A percentile compares a stretch with the other conserved stretches of the same genome.
phyloP scores from a whole-genome alignment of 2,888 invertebrate genomes.

The Dicyrtomina minuta region DNA sequence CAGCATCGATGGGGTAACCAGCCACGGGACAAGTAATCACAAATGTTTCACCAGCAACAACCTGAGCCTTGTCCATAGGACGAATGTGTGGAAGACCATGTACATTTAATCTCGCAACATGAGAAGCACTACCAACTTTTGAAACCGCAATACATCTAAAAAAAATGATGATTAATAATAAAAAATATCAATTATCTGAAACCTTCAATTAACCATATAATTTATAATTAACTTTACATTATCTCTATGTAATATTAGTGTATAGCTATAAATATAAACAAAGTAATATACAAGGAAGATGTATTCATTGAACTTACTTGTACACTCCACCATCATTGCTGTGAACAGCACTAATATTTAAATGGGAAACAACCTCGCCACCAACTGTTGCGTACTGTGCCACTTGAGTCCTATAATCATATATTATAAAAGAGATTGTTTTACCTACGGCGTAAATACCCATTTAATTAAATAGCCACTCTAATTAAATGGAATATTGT shows the following conservation, averaged over 20 bases:
- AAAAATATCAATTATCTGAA: background rate
- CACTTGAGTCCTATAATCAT: slow-evolving; percentile 56
- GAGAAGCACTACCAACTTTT: slow-evolving; percentile 80
- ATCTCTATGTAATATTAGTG: background rate
- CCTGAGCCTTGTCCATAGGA: slow-evolving; percentile 89
- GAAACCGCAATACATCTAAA: slow-evolving; percentile 70
- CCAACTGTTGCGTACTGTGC: slow-evolving; percentile 57
- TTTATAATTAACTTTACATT: background rate
- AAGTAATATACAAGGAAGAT: background rate
- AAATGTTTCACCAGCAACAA: slow-evolving; percentile 85
- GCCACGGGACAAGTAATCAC: slow-evolving; percentile 80
- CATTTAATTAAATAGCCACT: no score
- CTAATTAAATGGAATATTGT: no score
- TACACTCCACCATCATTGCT: slow-evolving; percentile 91
- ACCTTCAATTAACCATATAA: background rate
- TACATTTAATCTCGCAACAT: slow-evolving; percentile 82
- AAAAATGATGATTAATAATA: background rate
- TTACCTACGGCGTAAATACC: no score
- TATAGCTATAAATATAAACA: background rate
- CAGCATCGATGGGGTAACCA: slow-evolving; percentile 82
- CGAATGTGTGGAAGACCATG: slow-evolving; percentile 87
- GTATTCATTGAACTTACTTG: no score
- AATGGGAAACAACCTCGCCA: slow-evolving; percentile 82
- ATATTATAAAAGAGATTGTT: no score
- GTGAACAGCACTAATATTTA: slow-evolving; percentile 84